A percentile compares a stretch with the other conserved stretches of the same genome.
These are phyloP conservation scores for Trichechus manatus DNA, from an alignment of 2,113 vertebrate species.

Conservation along the genomic window DNA sequence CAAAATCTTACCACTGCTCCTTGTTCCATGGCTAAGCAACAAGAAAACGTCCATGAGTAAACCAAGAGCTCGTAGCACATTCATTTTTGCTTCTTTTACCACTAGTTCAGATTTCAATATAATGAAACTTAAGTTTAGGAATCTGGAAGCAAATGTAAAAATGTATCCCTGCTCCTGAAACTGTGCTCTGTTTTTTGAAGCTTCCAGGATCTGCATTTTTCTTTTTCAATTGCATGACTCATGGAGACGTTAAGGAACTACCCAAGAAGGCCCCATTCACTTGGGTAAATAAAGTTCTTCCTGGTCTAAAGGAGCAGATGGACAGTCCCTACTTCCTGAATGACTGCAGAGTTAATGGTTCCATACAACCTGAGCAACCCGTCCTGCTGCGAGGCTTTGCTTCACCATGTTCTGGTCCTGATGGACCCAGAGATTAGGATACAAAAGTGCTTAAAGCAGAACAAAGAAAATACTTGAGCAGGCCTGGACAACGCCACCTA, in stretches of 20 bases:
- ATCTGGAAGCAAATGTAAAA: constrained; percentile 57
- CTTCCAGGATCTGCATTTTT: constrained; percentile 12
- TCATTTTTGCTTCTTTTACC: constrained; percentile 40
- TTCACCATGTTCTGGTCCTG: not conserved
- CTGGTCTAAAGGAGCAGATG: not conserved
- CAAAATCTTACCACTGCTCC: not conserved
- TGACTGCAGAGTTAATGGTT: not conserved
- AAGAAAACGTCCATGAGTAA: constrained; percentile 10
- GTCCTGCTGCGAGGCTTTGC: not conserved
- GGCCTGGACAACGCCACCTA: not conserved
- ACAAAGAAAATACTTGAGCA: not conserved
- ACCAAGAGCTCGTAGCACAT: not conserved
- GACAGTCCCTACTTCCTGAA: not conserved
- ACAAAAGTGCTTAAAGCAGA: not conserved
- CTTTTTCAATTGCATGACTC: constrained; percentile 37
- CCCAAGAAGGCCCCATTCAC: not conserved
- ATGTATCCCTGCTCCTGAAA: constrained; percentile 17
- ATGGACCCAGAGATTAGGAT: not conserved
- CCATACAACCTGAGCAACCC: not conserved
- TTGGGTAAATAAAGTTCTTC: constrained; percentile 42
- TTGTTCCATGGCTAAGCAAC: not conserved
- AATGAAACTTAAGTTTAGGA: constrained; percentile 44
- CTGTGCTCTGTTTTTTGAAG: not conserved
- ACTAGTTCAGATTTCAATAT: constrained; percentile 74
- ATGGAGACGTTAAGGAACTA: not conserved